Conservation (phyloP, 2,797 vertebrate genomes). For the Pseudomugil gertrudae region DNA sequence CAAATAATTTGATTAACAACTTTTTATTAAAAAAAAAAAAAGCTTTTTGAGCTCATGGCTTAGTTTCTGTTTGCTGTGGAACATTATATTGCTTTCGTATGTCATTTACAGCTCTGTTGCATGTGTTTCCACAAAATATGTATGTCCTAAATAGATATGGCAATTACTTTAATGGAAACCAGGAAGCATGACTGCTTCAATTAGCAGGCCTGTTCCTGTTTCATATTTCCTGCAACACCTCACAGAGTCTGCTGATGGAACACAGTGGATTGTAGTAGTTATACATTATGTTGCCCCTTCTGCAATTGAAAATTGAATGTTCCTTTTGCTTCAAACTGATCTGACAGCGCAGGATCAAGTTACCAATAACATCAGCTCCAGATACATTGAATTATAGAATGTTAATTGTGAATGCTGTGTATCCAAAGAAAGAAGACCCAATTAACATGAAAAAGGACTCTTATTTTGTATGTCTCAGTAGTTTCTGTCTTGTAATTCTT, state of each 20-base stretch:
- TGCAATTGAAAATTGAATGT: conserved; percentile 56
- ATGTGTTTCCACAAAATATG: conserved; percentile 69
- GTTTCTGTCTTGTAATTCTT: conserved; percentile 57
- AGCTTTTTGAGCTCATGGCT: conserved; percentile 28
- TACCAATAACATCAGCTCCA: conserved; percentile 40
- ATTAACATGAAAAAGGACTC: too few species aligned
- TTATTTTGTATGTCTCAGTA: too few species aligned
- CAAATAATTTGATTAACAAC: conserved; percentile 32
- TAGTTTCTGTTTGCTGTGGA: conserved; percentile 29
- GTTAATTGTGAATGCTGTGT: conserved; percentile 59
- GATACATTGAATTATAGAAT: conserved; percentile 53
- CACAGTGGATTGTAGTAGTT: conserved; percentile 43
- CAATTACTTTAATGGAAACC: conserved; percentile 79
- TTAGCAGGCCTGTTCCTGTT: conserved; percentile 68
- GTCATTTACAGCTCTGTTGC: conserved; percentile 74
- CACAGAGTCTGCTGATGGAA: conserved; percentile 68
- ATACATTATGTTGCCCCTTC: conserved; percentile 27
- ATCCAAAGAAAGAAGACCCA: too few species aligned
- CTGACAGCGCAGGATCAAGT: conserved; percentile 50
- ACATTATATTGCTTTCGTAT: conserved; percentile 60
- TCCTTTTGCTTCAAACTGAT: conserved; percentile 55
- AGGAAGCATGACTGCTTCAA: conserved; percentile 73
- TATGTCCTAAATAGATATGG: conserved; percentile 79
- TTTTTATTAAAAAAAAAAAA: conserved; percentile 10
- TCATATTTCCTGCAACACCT: conserved; percentile 71